A percentile compares a stretch with the other conserved stretches of the same genome.
phyloP scores from a whole-genome alignment of 2,888 invertebrate genomes.

The Nymphalis urticae region DNA sequence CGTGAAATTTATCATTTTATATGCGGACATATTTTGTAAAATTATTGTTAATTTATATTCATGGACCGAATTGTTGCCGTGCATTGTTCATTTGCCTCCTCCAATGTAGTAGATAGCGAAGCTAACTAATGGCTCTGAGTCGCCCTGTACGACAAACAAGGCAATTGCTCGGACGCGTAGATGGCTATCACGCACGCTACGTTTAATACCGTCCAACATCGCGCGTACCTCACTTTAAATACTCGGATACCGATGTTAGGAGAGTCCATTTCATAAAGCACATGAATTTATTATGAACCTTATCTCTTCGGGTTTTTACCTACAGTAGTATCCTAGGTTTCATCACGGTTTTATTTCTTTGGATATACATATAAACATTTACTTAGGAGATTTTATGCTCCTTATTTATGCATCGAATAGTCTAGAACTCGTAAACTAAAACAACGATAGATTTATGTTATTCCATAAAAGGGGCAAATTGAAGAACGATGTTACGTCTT shows the following conservation, averaged over 20 bases:
- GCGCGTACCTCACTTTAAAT: slow-evolving; percentile 41
- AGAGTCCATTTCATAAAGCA: slow-evolving; percentile 38
- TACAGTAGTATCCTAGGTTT: slow-evolving; percentile 21
- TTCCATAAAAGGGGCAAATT: slow-evolving; percentile 24
- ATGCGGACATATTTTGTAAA: slow-evolving; percentile 3
- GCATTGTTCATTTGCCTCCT: slow-evolving; percentile 47
- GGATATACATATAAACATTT: slow-evolving; percentile 26
- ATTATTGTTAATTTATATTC: slow-evolving; percentile 9
- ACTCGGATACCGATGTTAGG: slow-evolving; percentile 33
- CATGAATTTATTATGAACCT: slow-evolving; percentile 38
- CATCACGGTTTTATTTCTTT: slow-evolving; percentile 11
- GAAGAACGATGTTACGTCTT: slow-evolving; percentile 25
- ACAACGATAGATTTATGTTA: slow-evolving; percentile 28
- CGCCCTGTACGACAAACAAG: slow-evolving; percentile 66
- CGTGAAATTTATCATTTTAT: slow-evolving; percentile 16
- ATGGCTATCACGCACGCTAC: slow-evolving; percentile 66
- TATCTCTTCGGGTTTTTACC: slow-evolving; percentile 26
- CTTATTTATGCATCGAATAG: slow-evolving; percentile 26
- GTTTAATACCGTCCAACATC: slow-evolving; percentile 41
- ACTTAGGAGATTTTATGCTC: slow-evolving; percentile 16
- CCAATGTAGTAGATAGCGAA: slow-evolving; percentile 44
- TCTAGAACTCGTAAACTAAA: slow-evolving; percentile 14
- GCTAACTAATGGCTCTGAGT: slow-evolving; percentile 42
- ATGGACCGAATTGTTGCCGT: slow-evolving; percentile 25
- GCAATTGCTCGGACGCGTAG: slow-evolving; percentile 66